phyloP scores from a whole-genome alignment of 2,797 vertebrate species.

The Mycteria americana region DNA sequence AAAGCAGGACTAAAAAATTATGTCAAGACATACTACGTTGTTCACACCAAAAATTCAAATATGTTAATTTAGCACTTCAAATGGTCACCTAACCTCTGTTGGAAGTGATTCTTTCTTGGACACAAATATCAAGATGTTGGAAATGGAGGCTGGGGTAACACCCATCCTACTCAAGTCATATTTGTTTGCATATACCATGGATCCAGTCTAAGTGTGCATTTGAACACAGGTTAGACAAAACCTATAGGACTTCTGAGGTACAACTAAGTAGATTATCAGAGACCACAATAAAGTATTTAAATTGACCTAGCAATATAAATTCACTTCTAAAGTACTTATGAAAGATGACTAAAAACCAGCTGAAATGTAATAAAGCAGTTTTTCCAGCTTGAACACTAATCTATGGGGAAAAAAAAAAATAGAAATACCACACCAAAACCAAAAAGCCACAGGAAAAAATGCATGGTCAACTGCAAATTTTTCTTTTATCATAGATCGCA shows the following conservation, averaged over 20 bases:
- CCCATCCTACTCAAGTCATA: neutral
- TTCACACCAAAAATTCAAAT: neutral
- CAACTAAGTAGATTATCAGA: neutral
- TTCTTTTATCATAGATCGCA: neutral
- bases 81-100: neutral
- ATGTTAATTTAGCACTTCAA: neutral
- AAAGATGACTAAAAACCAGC: neutral
- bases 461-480: neutral
- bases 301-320: neutral
- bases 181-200: neutral
- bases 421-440: neutral
- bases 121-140: neutral
- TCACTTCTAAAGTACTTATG: neutral
- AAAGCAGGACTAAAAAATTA: neutral
- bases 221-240: neutral
- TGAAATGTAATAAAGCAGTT: neutral
- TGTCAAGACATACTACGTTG: rapidly evolving
- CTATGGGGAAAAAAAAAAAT: neutral
- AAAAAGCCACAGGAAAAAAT: neutral
- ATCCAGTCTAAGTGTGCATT: neutral
- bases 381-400: neutral
- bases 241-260: neutral
- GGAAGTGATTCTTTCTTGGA: neutral
- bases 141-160: neutral
- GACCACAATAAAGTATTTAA: neutral